Evolutionary conservation across 2,888 invertebrate species (phyloP), one percentile per base, ranked within the genome.

Genomic region (Leptura quadrifasciata): DNA sequence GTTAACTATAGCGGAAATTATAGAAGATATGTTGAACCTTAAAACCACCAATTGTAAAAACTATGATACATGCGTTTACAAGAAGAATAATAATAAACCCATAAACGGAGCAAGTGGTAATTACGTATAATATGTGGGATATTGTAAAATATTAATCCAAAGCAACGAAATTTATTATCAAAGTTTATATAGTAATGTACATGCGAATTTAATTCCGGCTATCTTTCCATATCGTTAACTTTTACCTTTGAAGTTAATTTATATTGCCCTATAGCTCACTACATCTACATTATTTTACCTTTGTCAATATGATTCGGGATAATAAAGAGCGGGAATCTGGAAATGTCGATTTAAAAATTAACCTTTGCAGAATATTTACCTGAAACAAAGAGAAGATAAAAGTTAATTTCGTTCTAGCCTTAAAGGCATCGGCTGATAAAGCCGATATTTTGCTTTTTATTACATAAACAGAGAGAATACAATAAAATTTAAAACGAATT

Each of bases 141-240:
- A 27, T 55, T 55, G 55, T 31, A 18, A 54, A 68, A 54, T 68
- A 55, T 68, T 68, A 68, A 58, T 69, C 47, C 24, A 15, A 55
- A 6, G 3, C 24, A 17, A 57, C 39, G 57, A 63, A 71, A 71
- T 39, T 61, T 52, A 60, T 71, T 61, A 71, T 21, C 39, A 61
- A 71, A 63, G 57, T 70, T 58, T 71, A 71, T 71, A 61, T 27
- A 52, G 63, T 31, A 71, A 61, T 71, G 47, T 47, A 61, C 24
- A 21, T 47, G 71, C 17, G 47, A 71, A 61, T 60, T 71, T 35
- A 71, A 58, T 71, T 47, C 27, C 4, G 18, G 21, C 61, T 20
- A 71, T 71, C 47, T 71, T 71, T 71, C 71, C 71, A 35, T 58
- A 17, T 71, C 60, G 63, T 71, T 71, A 71, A 58, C 52, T 71